These are phyloP conservation scores for Rhyzopertha dominica DNA, from an alignment of 1,140 invertebrate species.

Conservation along the genomic window DNA sequence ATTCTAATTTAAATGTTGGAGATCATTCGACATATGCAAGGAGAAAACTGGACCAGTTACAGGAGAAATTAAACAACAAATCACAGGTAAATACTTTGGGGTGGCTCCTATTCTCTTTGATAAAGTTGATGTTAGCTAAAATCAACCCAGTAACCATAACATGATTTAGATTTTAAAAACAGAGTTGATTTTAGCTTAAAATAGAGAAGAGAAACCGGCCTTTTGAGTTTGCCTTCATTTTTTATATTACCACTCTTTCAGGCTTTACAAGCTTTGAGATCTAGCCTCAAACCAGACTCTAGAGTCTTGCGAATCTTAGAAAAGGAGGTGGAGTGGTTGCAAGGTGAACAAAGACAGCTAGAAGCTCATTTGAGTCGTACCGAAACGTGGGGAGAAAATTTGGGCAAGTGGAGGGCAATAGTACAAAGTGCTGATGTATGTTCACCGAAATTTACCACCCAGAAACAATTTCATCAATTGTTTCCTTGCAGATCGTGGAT, in stretches of 20 bases:
- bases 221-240: too few relatives aligned
- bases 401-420: conserved; percentile 77
- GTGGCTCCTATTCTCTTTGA: too few relatives aligned
- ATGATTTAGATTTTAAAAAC: too few relatives aligned
- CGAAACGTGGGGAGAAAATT: conserved; percentile 82
- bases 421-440: conserved; percentile 74
- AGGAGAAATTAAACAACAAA: conserved; percentile 74
- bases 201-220: too few relatives aligned
- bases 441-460: conserved; percentile 1
- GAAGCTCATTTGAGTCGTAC: conserved; percentile 81
- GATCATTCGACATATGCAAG: conserved; percentile 81
- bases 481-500: conserved; percentile 41
- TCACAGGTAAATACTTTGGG: conserved; percentile 54
- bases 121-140: too few relatives aligned
- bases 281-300: conserved; percentile 70
- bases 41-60: conserved; percentile 73
- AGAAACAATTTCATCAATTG: background rate
- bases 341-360: conserved; percentile 69
- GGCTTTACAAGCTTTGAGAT: conserved; percentile 71
- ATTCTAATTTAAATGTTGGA: conserved; percentile 56
- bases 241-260: too few relatives aligned
- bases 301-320: conserved; percentile 70
- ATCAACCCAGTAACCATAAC: too few relatives aligned
- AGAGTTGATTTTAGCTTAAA: conserved; percentile 8
- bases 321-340: conserved; percentile 74